Evolutionary conservation across 2,888 invertebrate genomes (phyloP).

Genomic region (Watsonalla binaria): DNA sequence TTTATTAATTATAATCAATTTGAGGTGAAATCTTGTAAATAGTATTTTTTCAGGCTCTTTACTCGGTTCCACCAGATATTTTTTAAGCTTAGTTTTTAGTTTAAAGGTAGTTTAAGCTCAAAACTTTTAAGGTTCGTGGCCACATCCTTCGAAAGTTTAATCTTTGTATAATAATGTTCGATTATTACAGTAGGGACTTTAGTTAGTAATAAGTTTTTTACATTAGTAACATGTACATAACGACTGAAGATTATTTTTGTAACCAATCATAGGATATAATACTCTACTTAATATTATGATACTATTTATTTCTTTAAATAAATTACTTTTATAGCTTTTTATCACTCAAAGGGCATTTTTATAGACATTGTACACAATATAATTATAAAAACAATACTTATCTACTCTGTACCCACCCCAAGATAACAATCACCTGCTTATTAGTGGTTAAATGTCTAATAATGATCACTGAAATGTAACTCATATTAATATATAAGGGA

Average conservation of each 20-base stretch:
- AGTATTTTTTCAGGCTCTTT: constrained; percentile 50
- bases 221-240: constrained; percentile 25
- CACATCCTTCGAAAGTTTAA: constrained; percentile 35
- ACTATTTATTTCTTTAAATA: constrained; percentile 8
- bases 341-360: constrained; percentile 1
- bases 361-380: not conserved
- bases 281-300: constrained; percentile 18
- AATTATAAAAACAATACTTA: not conserved
- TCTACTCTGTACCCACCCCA: constrained; percentile 6
- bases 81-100: constrained; percentile 11
- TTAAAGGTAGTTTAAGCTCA: constrained; percentile 12
- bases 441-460: constrained; percentile 3
- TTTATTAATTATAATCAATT: constrained; percentile 28
- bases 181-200: constrained; percentile 8
- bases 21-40: constrained; percentile 73
- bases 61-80: constrained; percentile 63
- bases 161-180: constrained; percentile 37
- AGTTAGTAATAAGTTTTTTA: constrained; percentile 6
- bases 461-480: constrained; percentile 10
- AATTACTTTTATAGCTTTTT: not conserved
- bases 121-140: constrained; percentile 40
- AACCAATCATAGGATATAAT: constrained; percentile 29
- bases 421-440: constrained; percentile 1
- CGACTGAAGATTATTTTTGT: constrained; percentile 52
- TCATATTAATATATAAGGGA: constrained; percentile 10